phyloP scores from a whole-genome alignment of 2,888 invertebrate species.

The Apantesis nais region DNA sequence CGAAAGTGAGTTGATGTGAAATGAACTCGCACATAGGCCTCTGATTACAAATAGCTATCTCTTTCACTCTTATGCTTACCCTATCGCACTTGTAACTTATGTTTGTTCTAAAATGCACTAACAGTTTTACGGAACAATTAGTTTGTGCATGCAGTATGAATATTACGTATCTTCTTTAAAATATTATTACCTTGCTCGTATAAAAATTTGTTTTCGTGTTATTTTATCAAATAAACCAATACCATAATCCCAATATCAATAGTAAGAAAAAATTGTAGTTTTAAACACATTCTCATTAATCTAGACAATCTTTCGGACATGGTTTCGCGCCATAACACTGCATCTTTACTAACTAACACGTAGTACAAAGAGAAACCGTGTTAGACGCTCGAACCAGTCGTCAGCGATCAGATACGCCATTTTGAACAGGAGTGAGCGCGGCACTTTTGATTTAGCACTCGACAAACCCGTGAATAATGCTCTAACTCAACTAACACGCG shows the following conservation, averaged over 20 bases:
- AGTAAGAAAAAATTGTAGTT: not conserved
- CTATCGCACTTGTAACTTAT: no score
- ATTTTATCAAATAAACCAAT: not conserved
- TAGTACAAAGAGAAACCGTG: conserved; percentile 40
- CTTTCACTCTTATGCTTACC: no score
- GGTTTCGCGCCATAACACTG: conserved; percentile 9
- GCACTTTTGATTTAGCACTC: conserved; percentile 73
- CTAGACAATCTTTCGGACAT: not conserved
- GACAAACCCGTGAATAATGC: conserved; percentile 21
- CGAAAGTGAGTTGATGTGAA: no score
- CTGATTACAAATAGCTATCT: no score
- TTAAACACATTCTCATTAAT: not conserved
- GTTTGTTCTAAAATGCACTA: no score
- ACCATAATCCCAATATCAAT: not conserved
- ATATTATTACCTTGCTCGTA: no score
- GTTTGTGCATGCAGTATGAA: no score
- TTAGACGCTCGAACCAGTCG: conserved; percentile 50
- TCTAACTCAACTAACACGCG: conserved; percentile 24
- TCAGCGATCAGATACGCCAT: conserved; percentile 75
- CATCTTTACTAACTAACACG: conserved; percentile 22
- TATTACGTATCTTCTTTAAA: no score
- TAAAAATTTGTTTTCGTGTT: no score
- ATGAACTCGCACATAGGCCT: no score
- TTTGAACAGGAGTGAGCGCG: conserved; percentile 72
- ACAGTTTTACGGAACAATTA: no score